phyloP scores from a whole-genome alignment of 2,888 invertebrate genomes.

The Callimorpha dominula region DNA sequence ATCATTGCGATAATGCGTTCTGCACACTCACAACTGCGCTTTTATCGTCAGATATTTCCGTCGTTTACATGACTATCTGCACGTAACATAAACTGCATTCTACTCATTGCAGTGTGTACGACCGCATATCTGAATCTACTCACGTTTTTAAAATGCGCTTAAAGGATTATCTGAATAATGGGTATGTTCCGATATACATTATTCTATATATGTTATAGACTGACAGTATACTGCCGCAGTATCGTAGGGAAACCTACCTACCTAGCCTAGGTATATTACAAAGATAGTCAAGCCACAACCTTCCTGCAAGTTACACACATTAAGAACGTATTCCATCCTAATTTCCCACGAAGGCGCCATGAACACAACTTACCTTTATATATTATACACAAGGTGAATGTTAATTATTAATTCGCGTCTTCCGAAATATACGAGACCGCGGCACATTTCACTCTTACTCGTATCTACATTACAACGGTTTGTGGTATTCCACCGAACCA shows the following conservation, averaged over 20 bases:
- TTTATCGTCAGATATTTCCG: neutral
- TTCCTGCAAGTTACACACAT: neutral
- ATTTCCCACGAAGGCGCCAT: slow-evolving; percentile 23
- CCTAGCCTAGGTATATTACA: no score
- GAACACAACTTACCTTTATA: slow-evolving; percentile 42
- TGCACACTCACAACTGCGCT: neutral
- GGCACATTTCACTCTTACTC: slow-evolving; percentile 22
- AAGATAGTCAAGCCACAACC: neutral
- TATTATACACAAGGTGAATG: slow-evolving; percentile 37
- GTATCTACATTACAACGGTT: slow-evolving; percentile 24
- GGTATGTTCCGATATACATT: no score
- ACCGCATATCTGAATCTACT: neutral
- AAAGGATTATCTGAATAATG: neutral
- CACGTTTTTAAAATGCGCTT: neutral
- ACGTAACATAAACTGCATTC: neutral
- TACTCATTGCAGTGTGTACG: no score
- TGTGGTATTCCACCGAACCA: slow-evolving; percentile 25
- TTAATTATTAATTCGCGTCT: slow-evolving; percentile 48
- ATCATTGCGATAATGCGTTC: neutral
- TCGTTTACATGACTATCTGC: neutral
- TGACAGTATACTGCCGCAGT: no score
- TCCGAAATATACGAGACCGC: slow-evolving; percentile 37
- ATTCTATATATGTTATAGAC: no score
- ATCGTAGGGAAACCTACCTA: no score
- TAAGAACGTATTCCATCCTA: slow-evolving; percentile 12